Base-by-base conservation (phyloP, 1,140 invertebrate genomes). In the Orussus abietinus region DNA sequence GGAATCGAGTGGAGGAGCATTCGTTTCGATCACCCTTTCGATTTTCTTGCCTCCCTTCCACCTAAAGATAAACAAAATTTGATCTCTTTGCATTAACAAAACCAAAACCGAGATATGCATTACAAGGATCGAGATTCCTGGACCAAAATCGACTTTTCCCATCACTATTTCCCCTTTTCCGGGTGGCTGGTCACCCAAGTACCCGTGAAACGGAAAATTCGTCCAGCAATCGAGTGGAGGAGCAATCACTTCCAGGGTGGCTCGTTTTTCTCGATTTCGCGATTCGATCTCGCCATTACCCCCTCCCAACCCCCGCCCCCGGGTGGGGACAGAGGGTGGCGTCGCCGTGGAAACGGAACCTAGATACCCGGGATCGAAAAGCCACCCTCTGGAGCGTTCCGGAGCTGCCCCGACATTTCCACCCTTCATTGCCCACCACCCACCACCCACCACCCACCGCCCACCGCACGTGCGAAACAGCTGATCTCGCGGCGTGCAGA, bases 291-390 rank as follows among this genome's bases (percentile, higher is more conserved):
- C 41, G 34, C 10, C 13, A 10, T 33, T 9, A n/a, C 10, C 13
- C 10, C 10, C 13, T 14, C 2, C 2, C 13, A n/a, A n/a, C n/a
- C n/a, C 9, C 15, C 13, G 5, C 30, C 5, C 7, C 6, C 7
- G 33, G 6, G 15, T 10, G 7, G n/a, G 34, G 18, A n/a, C 18
- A 11, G 31, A 7, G 9, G 31, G 14, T 12, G 48, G 39, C 38
- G 58, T 61, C 38, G 38, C 46, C 50, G 57, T 59, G 54, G 39
- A 47, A 38, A 61, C 59, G 45, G 36, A 54, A 43, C 56, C 56
- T 55, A 51, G 54, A 59, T 59, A 59, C 45, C 59, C 54, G 54
- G 56, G 57, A 46, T 30, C 31, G 12, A 17, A 18, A 29, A 39
- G 31, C 7, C 36, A 26, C 28, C 32, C 40, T 40, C 40, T 41